These are phyloP conservation scores for Drosophila planitibia DNA, from an alignment of 2,888 invertebrate species.

Conservation along the genomic window DNA sequence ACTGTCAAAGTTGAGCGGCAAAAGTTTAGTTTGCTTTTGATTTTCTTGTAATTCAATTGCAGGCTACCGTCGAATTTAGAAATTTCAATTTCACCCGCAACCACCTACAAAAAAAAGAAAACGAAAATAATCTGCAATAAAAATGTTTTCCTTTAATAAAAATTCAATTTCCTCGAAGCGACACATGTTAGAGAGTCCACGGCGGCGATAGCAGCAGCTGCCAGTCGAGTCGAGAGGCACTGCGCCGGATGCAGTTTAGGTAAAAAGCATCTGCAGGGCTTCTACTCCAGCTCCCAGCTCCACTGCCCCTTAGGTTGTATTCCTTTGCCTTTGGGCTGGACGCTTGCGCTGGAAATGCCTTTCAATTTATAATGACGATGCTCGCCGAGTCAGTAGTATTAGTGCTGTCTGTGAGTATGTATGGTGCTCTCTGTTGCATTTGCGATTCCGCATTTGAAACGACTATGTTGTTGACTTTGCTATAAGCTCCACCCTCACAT, in stretches of 20 bases:
- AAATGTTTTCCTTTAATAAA: slow-evolving; percentile 83
- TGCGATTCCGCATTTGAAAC: slow-evolving; percentile 63
- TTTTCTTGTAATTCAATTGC: slow-evolving; percentile 62
- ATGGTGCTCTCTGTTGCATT: slow-evolving; percentile 64
- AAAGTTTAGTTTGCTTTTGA: slow-evolving; percentile 28
- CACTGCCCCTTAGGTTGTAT: background rate
- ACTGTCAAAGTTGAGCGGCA: slow-evolving; percentile 34
- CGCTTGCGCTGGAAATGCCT: slow-evolving; percentile 65
- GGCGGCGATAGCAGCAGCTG: slow-evolving; percentile 43
- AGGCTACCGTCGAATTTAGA: slow-evolving; percentile 54
- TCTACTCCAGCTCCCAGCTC: slow-evolving; percentile 1
- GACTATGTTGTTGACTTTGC: slow-evolving; percentile 42
- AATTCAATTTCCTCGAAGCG: slow-evolving; percentile 82
- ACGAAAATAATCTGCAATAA: slow-evolving; percentile 81
- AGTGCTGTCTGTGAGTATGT: slow-evolving; percentile 25
- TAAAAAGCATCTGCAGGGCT: slow-evolving; percentile 44
- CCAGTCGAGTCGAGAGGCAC: slow-evolving; percentile 33
- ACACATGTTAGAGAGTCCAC: slow-evolving; percentile 73
- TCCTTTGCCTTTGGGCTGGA: slow-evolving; percentile 31
- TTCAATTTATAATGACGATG: slow-evolving; percentile 76
- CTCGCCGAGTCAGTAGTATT: slow-evolving; percentile 35
- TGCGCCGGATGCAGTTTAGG: slow-evolving; percentile 72
- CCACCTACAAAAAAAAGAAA: slow-evolving; percentile 34
- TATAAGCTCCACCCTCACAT: background rate
- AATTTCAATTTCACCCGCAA: slow-evolving; percentile 59